Conservation (phyloP, 1,140 invertebrate species). For the Saccostrea glomerata region DNA sequence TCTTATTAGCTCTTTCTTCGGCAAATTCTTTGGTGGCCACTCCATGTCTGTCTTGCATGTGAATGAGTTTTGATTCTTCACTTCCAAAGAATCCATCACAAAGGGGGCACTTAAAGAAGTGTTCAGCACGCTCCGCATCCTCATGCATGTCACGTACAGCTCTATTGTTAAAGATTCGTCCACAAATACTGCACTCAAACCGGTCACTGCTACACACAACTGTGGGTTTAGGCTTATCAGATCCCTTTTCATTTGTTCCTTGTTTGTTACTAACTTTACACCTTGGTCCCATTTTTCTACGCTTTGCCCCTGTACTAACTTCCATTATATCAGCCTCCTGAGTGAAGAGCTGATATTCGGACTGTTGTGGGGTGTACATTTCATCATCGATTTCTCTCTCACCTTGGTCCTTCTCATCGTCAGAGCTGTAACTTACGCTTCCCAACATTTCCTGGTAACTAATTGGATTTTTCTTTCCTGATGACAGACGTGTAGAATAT, state of each 20-base stretch:
- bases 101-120: conserved; percentile 37
- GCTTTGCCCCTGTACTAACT: conserved; percentile 11
- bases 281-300: conserved; percentile 41
- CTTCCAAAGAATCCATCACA: conserved; percentile 44
- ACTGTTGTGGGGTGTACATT: conserved; percentile 40
- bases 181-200: conserved; percentile 43
- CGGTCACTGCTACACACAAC: conserved; percentile 6
- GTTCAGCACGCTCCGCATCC: conserved; percentile 39
- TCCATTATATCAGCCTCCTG: not conserved
- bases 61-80: conserved; percentile 37
- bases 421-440: not conserved
- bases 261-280: not conserved
- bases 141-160: conserved; percentile 44
- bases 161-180: conserved; percentile 21
- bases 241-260: not conserved
- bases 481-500: conserved; percentile 43
- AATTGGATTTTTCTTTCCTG: conserved; percentile 47
- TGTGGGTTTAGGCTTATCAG: not conserved
- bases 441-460: conserved; percentile 48
- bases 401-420: conserved; percentile 23
- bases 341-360: not conserved
- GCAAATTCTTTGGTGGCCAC: conserved; percentile 19
- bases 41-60: conserved; percentile 43
- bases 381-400: conserved; percentile 25
- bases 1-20: conserved; percentile 5